These are phyloP conservation scores for Celastrina argiolus DNA, from an alignment of 2,888 invertebrate genomes.

Conservation along the genomic window DNA sequence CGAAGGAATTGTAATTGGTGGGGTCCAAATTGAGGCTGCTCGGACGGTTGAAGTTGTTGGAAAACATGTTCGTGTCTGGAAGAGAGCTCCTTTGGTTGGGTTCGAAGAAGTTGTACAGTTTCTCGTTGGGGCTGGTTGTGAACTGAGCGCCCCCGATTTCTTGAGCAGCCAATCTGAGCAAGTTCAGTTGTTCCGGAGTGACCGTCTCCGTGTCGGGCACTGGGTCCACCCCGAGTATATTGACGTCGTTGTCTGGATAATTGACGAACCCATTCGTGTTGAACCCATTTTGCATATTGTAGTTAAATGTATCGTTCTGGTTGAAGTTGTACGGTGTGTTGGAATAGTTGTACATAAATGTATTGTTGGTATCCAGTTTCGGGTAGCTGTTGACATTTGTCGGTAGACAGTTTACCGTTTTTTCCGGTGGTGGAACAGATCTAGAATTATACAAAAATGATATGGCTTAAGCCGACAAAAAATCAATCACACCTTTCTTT, in stretches of 20 bases:
- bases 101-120: constrained; percentile 68
- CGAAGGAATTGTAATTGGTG: constrained; percentile 51
- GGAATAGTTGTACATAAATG: constrained; percentile 50
- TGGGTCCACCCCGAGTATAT: constrained; percentile 53
- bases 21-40: constrained; percentile 65
- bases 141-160: constrained; percentile 72
- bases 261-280: constrained; percentile 58
- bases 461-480: not conserved
- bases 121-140: constrained; percentile 56
- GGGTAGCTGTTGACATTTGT: constrained; percentile 47
- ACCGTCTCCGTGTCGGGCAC: constrained; percentile 52
- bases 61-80: constrained; percentile 60
- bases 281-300: constrained; percentile 56
- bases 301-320: constrained; percentile 58
- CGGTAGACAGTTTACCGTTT: constrained; percentile 50
- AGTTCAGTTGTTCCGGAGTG: constrained; percentile 66
- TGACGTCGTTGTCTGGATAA: constrained; percentile 58
- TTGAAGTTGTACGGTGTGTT: constrained; percentile 55
- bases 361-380: constrained; percentile 50
- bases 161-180: constrained; percentile 70
- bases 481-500: too few species aligned
- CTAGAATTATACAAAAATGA: constrained; percentile 41
- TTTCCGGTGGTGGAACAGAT: constrained; percentile 62
- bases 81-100: constrained; percentile 69
- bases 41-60: constrained; percentile 55